These are phyloP conservation scores for Theristicus caerulescens DNA, from an alignment of 2,113 vertebrate genomes.

Conservation along the genomic window DNA sequence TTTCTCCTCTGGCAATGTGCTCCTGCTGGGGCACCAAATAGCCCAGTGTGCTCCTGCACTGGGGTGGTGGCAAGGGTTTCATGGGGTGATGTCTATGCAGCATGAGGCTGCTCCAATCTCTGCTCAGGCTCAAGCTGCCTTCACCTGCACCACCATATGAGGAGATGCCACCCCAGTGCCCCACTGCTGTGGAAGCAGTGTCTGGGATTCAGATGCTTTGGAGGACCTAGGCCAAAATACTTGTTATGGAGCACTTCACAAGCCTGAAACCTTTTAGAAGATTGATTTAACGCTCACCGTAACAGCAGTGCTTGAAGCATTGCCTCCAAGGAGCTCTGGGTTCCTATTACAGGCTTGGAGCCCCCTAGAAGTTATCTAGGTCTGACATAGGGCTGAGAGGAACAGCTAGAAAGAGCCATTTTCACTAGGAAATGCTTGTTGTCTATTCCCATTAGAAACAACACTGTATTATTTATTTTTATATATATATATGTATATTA, in stretches of 20 bases:
- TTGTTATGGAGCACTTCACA: not conserved
- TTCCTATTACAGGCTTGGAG: not conserved
- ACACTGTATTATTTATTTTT: not conserved
- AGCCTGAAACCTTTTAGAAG: not conserved
- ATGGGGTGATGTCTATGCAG: accelerated
- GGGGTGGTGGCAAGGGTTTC: not conserved
- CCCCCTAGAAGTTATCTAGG: not conserved
- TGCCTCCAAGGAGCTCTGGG: not conserved
- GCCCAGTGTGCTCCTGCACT: not conserved
- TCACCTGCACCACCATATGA: not conserved
- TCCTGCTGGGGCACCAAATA: not conserved
- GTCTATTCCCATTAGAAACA: constrained; percentile 59
- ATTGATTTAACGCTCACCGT: not conserved
- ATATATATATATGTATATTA: not conserved
- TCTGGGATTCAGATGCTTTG: not conserved
- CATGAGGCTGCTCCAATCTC: not conserved
- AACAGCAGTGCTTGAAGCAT: not conserved
- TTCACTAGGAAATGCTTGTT: constrained; percentile 45
- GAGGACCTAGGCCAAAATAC: not conserved
- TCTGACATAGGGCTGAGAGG: constrained; percentile 4
- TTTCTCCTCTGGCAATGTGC: not conserved
- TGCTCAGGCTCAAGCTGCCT: accelerated
- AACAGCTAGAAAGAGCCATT: constrained; percentile 3
- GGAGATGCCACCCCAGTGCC: no score
- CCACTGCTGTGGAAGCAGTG: not conserved